Conservation (phyloP, 2,888 invertebrate genomes). For the Spilarctia lutea region DNA sequence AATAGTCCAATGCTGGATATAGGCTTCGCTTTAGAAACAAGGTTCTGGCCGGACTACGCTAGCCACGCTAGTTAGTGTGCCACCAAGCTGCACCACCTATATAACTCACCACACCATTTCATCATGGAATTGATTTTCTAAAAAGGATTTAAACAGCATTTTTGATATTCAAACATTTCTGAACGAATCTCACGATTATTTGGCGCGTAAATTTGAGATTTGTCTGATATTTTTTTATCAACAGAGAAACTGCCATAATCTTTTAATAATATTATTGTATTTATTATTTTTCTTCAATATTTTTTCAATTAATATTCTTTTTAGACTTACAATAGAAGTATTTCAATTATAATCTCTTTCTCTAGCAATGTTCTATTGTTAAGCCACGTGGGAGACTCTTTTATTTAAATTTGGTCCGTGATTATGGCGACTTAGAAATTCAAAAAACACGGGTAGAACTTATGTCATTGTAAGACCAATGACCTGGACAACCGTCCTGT, state of each 20-base stretch:
- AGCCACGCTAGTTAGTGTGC: too few relatives aligned
- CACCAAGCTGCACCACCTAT: too few relatives aligned
- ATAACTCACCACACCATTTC: too few relatives aligned
- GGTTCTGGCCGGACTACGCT: too few relatives aligned
- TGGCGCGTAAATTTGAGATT: not conserved
- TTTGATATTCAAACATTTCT: conserved; percentile 1
- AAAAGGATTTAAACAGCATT: too few relatives aligned
- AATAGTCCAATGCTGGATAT: too few relatives aligned
- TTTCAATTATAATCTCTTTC: too few relatives aligned
- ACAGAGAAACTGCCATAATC: not conserved
- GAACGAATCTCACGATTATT: not conserved
- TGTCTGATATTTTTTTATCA: not conserved
- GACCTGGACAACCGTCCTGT: not conserved
- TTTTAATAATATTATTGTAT: not conserved
- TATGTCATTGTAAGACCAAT: not conserved
- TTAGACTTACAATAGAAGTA: too few relatives aligned
- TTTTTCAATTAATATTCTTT: too few relatives aligned
- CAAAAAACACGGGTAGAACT: conserved; percentile 27
- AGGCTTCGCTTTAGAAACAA: too few relatives aligned
- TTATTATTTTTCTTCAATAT: not conserved
- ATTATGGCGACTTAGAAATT: not conserved
- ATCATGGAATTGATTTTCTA: too few relatives aligned
- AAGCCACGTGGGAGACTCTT: not conserved
- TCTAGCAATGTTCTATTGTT: not conserved
- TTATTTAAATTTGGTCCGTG: not conserved